phyloP scores from a whole-genome alignment of 2,888 invertebrate species.

The Campaea margaritaria region DNA sequence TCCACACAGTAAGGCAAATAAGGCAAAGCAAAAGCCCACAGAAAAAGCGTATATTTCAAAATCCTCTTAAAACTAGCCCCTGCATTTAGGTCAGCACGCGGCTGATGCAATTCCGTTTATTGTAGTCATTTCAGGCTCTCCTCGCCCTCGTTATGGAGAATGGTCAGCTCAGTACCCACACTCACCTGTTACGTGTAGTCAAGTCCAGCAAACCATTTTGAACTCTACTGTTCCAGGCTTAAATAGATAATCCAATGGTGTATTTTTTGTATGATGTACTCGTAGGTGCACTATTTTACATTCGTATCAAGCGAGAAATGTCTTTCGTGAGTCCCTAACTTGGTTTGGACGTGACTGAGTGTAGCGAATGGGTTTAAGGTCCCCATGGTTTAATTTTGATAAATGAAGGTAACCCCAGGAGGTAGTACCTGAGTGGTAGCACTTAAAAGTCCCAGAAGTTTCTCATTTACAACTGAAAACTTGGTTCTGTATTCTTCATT shows the following conservation, averaged over 20 bases:
- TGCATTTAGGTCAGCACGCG: conserved; percentile 27
- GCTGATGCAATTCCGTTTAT: conserved; percentile 40
- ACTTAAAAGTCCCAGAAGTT: too few relatives aligned
- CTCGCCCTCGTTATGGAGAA: conserved; percentile 38
- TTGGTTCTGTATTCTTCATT: too few relatives aligned
- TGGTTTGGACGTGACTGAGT: not conserved
- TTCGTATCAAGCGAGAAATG: conserved; percentile 14
- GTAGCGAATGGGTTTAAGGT: not conserved
- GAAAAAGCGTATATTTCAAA: conserved; percentile 10
- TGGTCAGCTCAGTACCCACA: conserved; percentile 34
- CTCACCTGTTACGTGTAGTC: conserved; percentile 34
- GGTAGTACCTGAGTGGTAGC: too few relatives aligned
- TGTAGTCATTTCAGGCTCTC: conserved; percentile 32
- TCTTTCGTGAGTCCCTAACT: conserved; percentile 13
- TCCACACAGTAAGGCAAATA: not conserved
- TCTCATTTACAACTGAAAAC: too few relatives aligned
- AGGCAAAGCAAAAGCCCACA: not conserved
- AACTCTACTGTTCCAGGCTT: not conserved
- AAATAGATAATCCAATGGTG: conserved; percentile 2
- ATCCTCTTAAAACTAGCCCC: conserved; percentile 12
- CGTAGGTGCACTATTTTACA: conserved; percentile 8
- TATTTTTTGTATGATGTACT: not conserved
- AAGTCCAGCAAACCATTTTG: not conserved
- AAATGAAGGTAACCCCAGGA: too few relatives aligned
- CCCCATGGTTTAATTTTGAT: too few relatives aligned